phyloP scores from a whole-genome alignment of 1,140 invertebrate genomes.

The Copidosoma floridanum region DNA sequence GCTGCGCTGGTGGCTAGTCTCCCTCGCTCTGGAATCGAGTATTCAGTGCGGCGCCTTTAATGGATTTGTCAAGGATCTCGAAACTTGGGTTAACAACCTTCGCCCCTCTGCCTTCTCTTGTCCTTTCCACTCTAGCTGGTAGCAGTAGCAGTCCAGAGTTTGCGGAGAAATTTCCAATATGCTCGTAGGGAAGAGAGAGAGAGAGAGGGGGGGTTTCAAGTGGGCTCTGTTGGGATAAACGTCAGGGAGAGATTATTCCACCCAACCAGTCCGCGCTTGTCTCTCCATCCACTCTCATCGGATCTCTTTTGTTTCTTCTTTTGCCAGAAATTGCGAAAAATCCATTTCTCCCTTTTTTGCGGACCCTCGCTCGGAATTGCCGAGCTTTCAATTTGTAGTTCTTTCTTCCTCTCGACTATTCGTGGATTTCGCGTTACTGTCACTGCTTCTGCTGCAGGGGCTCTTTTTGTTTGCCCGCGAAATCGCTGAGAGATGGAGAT shows the following conservation, averaged over 20 bases:
- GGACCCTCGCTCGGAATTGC: background rate
- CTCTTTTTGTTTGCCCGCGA: background rate
- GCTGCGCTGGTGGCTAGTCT: no score
- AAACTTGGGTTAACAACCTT: background rate
- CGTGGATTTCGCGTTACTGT: background rate
- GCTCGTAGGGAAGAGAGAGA: background rate
- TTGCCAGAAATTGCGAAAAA: background rate
- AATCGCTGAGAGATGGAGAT: background rate
- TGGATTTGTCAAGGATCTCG: constrained; percentile 27
- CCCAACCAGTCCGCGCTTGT: background rate
- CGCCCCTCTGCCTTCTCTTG: constrained; percentile 3
- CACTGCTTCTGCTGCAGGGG: background rate
- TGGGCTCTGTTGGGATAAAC: constrained; percentile 24
- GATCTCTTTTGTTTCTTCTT: no score
- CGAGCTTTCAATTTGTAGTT: constrained; percentile 13
- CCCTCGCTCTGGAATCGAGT: constrained; percentile 5
- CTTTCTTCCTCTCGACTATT: constrained; percentile 9
- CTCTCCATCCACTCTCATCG: background rate
- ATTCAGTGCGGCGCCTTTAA: constrained; percentile 21
- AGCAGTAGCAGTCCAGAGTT: constrained; percentile 1
- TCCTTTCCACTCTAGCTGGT: no score
- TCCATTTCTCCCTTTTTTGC: background rate
- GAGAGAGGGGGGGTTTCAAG: background rate
- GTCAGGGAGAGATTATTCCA: constrained; percentile 6
- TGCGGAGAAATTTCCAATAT: constrained; percentile 20